Evolutionary conservation across 2,888 invertebrate genomes (phyloP).

Genomic region (Agrochola lychnidis): DNA sequence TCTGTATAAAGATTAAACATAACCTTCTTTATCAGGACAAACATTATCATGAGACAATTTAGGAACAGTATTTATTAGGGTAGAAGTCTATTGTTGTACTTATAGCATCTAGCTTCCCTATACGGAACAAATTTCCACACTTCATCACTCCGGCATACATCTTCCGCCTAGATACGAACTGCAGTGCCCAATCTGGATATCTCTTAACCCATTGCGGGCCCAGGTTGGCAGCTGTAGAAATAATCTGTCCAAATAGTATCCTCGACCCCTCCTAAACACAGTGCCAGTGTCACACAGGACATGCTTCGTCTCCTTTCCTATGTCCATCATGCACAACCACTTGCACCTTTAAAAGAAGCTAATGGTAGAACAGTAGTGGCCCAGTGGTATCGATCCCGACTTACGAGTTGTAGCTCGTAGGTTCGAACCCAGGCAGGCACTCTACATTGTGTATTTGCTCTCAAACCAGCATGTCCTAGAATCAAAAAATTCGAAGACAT

Average conservation of each 20-base stretch:
- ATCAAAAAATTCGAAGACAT: too few species aligned
- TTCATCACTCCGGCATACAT: background rate
- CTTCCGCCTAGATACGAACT: background rate
- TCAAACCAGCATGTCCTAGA: too few species aligned
- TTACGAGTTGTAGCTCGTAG: too few species aligned
- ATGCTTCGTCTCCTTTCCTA: background rate
- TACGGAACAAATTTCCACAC: background rate
- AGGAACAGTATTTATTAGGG: background rate
- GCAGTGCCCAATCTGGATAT: background rate
- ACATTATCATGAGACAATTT: background rate
- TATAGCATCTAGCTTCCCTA: background rate
- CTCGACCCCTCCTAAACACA: background rate
- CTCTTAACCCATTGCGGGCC: background rate
- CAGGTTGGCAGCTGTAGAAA: background rate
- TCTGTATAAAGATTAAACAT: conserved; percentile 5
- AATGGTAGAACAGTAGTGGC: background rate
- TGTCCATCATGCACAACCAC: background rate
- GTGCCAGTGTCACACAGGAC: background rate
- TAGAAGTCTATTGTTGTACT: background rate
- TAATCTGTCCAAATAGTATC: background rate
- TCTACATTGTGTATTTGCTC: too few species aligned
- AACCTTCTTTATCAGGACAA: background rate
- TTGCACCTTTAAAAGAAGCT: background rate
- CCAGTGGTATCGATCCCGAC: too few species aligned
- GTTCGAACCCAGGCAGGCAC: too few species aligned